These are phyloP conservation scores for Paramuricea clavata DNA, from an alignment of 92 coral and sea anemone species.

Conservation along the genomic window DNA sequence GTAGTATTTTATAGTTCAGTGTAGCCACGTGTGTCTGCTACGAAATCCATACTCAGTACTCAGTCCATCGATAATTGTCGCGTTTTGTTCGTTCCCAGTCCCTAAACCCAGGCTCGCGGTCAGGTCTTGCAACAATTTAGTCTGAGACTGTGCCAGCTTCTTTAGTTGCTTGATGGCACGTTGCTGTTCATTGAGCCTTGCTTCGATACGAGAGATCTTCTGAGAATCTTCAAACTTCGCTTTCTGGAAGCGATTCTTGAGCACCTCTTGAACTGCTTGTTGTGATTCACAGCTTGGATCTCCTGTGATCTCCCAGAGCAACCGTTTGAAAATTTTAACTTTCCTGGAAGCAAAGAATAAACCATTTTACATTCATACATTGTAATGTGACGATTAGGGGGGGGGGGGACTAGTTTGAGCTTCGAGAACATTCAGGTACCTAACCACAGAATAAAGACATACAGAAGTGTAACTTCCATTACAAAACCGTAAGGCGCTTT, in stretches of 20 bases:
- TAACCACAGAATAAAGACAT: too few relatives aligned
- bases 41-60: neutral
- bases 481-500: too few relatives aligned
- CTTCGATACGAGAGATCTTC: neutral
- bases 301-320: slow-evolving; percentile 2
- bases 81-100: neutral
- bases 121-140: neutral
- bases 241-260: neutral
- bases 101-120: neutral
- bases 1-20: neutral
- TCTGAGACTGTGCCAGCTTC: slow-evolving; percentile 6
- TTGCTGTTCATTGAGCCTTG: neutral
- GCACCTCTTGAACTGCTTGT: neutral
- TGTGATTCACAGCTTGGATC: neutral
- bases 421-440: too few relatives aligned
- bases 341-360: neutral
- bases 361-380: neutral
- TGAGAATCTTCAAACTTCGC: neutral
- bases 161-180: neutral
- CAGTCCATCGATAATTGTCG: slow-evolving; percentile 3
- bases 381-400: too few relatives aligned
- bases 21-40: neutral
- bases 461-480: too few relatives aligned
- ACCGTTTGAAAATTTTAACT: neutral
- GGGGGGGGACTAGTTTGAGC: too few relatives aligned